Evolutionary conservation across 2,113 vertebrate genomes (phyloP).

Genomic region (Steatornis caripensis): DNA sequence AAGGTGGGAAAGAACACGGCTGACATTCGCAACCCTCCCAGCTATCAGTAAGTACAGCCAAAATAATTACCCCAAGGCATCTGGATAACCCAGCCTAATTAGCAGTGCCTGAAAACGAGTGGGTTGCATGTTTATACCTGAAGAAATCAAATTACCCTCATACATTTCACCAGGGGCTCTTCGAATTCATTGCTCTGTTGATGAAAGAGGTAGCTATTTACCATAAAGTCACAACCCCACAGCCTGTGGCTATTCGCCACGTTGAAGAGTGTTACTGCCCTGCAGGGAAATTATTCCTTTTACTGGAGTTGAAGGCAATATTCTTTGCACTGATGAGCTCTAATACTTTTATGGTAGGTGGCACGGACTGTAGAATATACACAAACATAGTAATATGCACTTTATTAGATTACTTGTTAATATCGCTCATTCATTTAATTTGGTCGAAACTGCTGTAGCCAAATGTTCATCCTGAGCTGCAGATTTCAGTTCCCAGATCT

Average conservation of each 20-base stretch:
- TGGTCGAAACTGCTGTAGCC: slow-evolving; percentile 35
- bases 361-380: slow-evolving; percentile 39
- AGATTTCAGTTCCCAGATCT: background rate
- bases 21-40: slow-evolving; percentile 52
- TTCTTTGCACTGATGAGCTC: slow-evolving; percentile 60
- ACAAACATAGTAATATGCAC: slow-evolving; percentile 50
- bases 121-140: slow-evolving; percentile 69
- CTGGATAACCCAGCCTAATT: slow-evolving; percentile 69
- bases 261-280: slow-evolving; percentile 55
- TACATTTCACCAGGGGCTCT: slow-evolving; percentile 68
- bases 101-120: slow-evolving; percentile 63
- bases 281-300: slow-evolving; percentile 66
- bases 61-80: slow-evolving; percentile 69
- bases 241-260: slow-evolving; percentile 58
- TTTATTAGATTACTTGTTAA: slow-evolving; percentile 66
- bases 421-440: slow-evolving; percentile 59
- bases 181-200: slow-evolving; percentile 66
- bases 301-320: slow-evolving; percentile 63
- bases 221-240: slow-evolving; percentile 59
- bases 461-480: slow-evolving; percentile 37
- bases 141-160: slow-evolving; percentile 71
- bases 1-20: slow-evolving; percentile 64
- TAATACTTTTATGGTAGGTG: slow-evolving; percentile 67
- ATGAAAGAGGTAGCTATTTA: slow-evolving; percentile 67
- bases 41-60: slow-evolving; percentile 65